Evolutionary conservation across 2,113 vertebrate genomes (phyloP).

Genomic region (Rostratula benghalensis): DNA sequence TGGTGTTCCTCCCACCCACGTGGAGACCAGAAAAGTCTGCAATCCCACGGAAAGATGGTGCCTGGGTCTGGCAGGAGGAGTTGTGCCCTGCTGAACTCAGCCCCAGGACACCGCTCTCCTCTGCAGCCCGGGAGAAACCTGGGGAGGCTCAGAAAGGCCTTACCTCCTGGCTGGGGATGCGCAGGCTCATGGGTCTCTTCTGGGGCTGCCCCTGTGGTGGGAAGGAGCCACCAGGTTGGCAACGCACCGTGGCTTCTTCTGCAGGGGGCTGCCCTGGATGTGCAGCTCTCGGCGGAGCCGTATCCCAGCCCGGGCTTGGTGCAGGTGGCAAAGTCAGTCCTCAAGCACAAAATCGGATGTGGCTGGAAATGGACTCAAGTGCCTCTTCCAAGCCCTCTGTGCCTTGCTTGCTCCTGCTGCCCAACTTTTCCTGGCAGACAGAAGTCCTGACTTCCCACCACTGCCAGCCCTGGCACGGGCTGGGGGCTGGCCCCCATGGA

Average conservation of each 20-base stretch:
- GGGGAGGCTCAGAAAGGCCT: background rate
- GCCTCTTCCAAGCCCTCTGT: background rate
- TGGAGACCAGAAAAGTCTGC: background rate
- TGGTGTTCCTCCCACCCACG: background rate
- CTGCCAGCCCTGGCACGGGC: background rate
- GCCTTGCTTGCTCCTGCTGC: background rate
- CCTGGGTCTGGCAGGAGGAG: background rate
- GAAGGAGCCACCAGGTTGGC: background rate
- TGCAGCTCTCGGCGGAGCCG: background rate
- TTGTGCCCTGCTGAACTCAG: no score
- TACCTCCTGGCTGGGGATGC: background rate
- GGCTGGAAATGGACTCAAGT: background rate
- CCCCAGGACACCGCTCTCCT: background rate
- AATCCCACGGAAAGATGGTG: background rate
- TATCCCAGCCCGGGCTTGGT: background rate
- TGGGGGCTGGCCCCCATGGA: rapidly evolving
- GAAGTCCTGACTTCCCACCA: background rate
- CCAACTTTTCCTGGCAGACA: background rate
- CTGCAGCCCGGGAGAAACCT: rapidly evolving
- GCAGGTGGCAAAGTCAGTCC: background rate
- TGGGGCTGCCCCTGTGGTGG: background rate
- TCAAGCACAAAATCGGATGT: rapidly evolving
- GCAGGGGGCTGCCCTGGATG: background rate
- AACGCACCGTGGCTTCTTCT: background rate
- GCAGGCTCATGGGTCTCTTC: background rate